Evolutionary conservation across 2,888 invertebrate species (phyloP).

Genomic region (Hecatera dysodea): DNA sequence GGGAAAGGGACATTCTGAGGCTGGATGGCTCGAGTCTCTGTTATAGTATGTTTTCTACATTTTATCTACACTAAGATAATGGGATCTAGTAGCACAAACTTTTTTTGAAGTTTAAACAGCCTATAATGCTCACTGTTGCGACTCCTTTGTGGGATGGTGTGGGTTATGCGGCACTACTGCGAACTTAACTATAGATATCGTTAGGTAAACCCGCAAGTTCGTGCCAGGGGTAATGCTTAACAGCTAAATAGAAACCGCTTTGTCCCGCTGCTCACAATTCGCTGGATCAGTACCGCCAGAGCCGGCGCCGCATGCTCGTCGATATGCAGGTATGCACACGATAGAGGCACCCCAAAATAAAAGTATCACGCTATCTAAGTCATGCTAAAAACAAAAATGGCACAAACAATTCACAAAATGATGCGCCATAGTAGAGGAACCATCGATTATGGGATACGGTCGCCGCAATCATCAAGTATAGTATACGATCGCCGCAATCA

Average conservation of each 20-base stretch:
- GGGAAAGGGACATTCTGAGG: no score
- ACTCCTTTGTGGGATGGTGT: neutral
- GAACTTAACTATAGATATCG: neutral
- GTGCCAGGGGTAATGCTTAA: constrained; percentile 50
- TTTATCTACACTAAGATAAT: neutral
- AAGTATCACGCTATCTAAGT: neutral
- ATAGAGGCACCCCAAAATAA: constrained; percentile 13
- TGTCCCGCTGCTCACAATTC: constrained; percentile 69
- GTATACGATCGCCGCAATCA: no score
- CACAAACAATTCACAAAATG: neutral
- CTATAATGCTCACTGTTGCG: neutral
- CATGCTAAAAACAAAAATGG: neutral
- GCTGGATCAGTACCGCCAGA: constrained; percentile 57
- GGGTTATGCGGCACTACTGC: no score
- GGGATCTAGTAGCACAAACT: neutral
- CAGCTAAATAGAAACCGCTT: constrained; percentile 74
- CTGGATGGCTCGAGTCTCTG: no score
- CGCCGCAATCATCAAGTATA: no score
- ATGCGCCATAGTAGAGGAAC: neutral
- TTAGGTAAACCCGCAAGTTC: constrained; percentile 35
- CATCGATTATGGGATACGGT: neutral
- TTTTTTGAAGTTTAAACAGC: neutral
- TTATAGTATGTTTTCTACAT: neutral
- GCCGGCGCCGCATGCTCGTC: constrained; percentile 43
- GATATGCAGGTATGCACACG: constrained; percentile 42